Evolutionary conservation across 2,113 vertebrate genomes (phyloP), one percentile per base, ranked within the genome.

Genomic region (Fregata magnificens): DNA sequence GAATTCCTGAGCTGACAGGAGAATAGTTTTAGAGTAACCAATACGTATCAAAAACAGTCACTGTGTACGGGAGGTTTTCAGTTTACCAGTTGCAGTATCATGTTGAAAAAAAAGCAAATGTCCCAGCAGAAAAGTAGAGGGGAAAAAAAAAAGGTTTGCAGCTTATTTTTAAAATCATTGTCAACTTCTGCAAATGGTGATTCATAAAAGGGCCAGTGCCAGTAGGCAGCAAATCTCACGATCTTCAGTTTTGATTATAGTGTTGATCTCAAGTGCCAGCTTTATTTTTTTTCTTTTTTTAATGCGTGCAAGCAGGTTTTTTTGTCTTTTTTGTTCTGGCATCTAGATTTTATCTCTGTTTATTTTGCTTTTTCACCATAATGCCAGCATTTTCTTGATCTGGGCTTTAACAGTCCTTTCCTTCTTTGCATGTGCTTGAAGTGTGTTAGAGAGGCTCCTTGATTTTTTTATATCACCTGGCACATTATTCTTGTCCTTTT

Each of bases 331-430:
- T 61, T 91, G 7, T 67, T 82, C 26, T 88, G 21, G 11, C 24
- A 74, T 93, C 36, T 69, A 56, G 76, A 72, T 95, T 93, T 96
- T 80, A 44, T 93, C 74, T 93, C 26, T 67, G 11, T 86, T 91
- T 82, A 50, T 71, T 90, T 95, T 90, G 21, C 17, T 73, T 88
- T 86, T 87, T 40, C 28, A 74, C 38, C 26, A 32, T 67, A 76
- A 84, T 19, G 9, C 19, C 21, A 34, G 18, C 9, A 61, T 86
- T 79, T 74, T 93, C 61, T 76, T 61, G 24, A 69, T 72, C 42
- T 31, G 32, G 17, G 6, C 47, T 88, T 82, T 78, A 73, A 28
- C 22, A 63, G 10, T 81, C 18, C 8, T 11, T 94, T 73, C 25
- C 18, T 71, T 67, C 50, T 70, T 76, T 52, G 5, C 38, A 12